Evolutionary conservation across 2,888 invertebrate species (phyloP), one percentile per base, ranked within the genome.

Genomic region (Drosophila kanekoi): DNA sequence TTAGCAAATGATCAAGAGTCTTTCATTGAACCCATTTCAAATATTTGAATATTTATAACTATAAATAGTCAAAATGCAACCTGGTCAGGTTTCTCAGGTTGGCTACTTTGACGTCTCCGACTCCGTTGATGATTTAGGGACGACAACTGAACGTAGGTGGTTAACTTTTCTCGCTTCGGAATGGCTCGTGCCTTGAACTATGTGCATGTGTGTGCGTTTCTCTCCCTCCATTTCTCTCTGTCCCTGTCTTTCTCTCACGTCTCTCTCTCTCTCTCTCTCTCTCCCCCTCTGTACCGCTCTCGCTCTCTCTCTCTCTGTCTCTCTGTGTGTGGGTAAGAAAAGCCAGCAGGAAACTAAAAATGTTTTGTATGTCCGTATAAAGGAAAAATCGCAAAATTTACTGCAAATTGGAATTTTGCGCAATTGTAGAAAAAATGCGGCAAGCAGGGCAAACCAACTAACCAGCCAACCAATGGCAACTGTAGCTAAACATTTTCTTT

Each of bases 401-500:
- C 90, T 91, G 91, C 90, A 91, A 91, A 91, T 91, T 91, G 90
- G 91, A 90, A 88, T 90, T 90, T 88, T 87, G 83, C 89, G 85
- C 90, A 89, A 88, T 90, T 87, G 88, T 87, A 85, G 85, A 88
- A 79, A 80, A 79, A 77, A 66, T 80, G 81, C 79, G 82, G 82
- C 79, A 70, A 77, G 66, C 69, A 57, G 63, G 45, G 56, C 57
- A 40, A 53, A 45, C 35, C 33, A 54, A 40, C 44, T 20, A 59
- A 59, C 52, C 60, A 57, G 47, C 59, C 53, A 58, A 28, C 59
- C 79, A 72, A 67, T 75, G 60, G 76, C 70, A 73, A 67, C 73
- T 73, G 54, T 59, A 69, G 68, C 75, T 52, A 70, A 70, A 67
- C 75, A 61, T 73, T 76, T 69, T 59, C 41, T 43, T 60, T 59